These are phyloP conservation scores for Diarsia mendica DNA, from an alignment of 2,888 invertebrate genomes.

Conservation along the genomic window DNA sequence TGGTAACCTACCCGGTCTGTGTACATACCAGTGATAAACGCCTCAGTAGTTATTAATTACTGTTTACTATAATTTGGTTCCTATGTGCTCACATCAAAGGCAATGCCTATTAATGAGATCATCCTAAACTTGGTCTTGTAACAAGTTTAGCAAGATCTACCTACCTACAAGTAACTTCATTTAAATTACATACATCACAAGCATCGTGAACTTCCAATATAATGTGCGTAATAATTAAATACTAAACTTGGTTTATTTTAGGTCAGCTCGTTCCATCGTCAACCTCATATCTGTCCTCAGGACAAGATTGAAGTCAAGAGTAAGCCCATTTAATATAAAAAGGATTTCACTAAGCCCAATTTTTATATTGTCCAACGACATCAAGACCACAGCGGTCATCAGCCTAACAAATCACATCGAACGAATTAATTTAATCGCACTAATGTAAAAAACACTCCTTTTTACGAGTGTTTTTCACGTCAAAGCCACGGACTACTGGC, in stretches of 20 bases:
- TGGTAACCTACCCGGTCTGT: background rate
- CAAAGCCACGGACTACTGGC: slow-evolving; percentile 76
- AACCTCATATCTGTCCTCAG: too few relatives aligned
- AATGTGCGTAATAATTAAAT: background rate
- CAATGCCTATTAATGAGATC: slow-evolving; percentile 12
- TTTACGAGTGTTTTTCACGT: slow-evolving; percentile 77
- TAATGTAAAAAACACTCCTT: slow-evolving; percentile 70
- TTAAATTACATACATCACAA: background rate
- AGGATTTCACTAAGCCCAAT: background rate
- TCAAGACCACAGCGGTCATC: background rate
- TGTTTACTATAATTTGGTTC: background rate
- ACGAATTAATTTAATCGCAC: slow-evolving; percentile 70
- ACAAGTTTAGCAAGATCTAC: background rate
- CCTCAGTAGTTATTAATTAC: slow-evolving; percentile 1
- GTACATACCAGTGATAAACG: background rate
- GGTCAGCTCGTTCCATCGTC: too few relatives aligned
- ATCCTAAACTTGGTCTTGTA: background rate
- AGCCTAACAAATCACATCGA: slow-evolving; percentile 47
- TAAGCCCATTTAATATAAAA: too few relatives aligned
- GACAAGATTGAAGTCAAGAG: too few relatives aligned
- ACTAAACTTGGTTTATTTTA: too few relatives aligned
- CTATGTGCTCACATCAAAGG: slow-evolving; percentile 8
- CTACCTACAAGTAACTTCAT: slow-evolving; percentile 1
- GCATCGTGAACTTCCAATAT: background rate
- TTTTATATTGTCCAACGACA: background rate